Evolutionary conservation across 2,113 vertebrate genomes (phyloP), one percentile per base, ranked within the genome.

Genomic region (Egretta garzetta): DNA sequence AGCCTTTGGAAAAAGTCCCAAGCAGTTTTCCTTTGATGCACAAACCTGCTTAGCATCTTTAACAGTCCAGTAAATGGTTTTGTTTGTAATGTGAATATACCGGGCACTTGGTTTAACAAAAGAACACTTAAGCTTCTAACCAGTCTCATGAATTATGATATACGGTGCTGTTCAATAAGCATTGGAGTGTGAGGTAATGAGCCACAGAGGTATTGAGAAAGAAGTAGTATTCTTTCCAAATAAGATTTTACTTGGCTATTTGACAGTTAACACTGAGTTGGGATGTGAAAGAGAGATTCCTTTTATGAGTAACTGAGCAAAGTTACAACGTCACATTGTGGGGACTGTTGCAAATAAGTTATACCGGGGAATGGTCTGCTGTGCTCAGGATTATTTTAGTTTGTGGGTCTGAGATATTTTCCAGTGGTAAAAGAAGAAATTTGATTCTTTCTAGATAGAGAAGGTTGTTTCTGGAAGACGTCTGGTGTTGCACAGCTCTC

Each of bases 21-120:
- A 30, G n/a, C 8, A 9, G 5, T 33, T 86, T 80, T 68, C 13
- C 24, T 79, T 32, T 66, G 28, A 52, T 47, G 14, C 41, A 83
- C 16, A 64, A 22, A 74, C 70, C 68, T 70, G 13, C 50, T 55
- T 35, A 37, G 4, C 16, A 37, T 53, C 15, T 80, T n/a, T n/a
- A 70, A 70, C 15, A 62, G 50, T 21, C 30, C 16, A 4, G 45
- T 59, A 66, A 76, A 73, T 59, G 15, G 15, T 90, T 88, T 91
- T 80, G 22, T 39, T 58, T 90, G 6, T 60, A 83, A 35, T 9
- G 18, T 71, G 37, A 73, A 41, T 67, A 35, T 47, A 37, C 4
- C 0, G 0, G 47, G 47, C 26, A 28, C 17, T 39, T 68, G 13
- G 6, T 55, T 24, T 33, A 63, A 72, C 8, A 66, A 53, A 93